Evolutionary conservation across 2,113 vertebrate species (phyloP).

Genomic region (Noturus placidus): DNA sequence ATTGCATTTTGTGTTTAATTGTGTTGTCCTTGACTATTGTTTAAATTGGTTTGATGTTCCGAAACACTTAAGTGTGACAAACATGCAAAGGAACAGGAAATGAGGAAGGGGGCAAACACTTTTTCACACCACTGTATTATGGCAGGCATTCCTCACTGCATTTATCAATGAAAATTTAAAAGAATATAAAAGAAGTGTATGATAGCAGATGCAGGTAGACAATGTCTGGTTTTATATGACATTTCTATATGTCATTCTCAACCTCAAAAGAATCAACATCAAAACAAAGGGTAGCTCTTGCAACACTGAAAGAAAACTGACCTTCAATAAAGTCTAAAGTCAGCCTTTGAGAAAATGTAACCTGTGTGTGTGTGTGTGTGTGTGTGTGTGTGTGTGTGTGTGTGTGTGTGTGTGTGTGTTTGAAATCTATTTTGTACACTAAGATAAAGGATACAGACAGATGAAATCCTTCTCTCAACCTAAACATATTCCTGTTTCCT

Average conservation of each 20-base stretch:
- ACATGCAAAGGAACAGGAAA: no score
- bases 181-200: not conserved
- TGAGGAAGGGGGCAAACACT: no score
- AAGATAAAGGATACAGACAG: not conserved
- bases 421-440: not conserved
- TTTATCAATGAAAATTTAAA: not conserved
- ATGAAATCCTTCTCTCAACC: not conserved
- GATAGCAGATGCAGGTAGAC: not conserved
- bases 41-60: no score
- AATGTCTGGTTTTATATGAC: slow-evolving; percentile 4
- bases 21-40: no score
- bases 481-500: not conserved
- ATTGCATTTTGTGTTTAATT: no score
- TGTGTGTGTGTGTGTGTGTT: not conserved
- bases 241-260: slow-evolving; percentile 29
- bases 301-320: not conserved
- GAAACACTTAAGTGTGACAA: no score
- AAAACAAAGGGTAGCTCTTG: slow-evolving; percentile 13
- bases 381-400: not conserved
- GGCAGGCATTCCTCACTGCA: not conserved
- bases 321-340: slow-evolving; percentile 19
- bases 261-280: slow-evolving; percentile 28
- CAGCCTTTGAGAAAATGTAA: slow-evolving; percentile 24
- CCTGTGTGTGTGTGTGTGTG: slow-evolving; percentile 15
- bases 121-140: no score